Evolutionary conservation across 2,113 vertebrate genomes (phyloP).

Genomic region (Alces alces): DNA sequence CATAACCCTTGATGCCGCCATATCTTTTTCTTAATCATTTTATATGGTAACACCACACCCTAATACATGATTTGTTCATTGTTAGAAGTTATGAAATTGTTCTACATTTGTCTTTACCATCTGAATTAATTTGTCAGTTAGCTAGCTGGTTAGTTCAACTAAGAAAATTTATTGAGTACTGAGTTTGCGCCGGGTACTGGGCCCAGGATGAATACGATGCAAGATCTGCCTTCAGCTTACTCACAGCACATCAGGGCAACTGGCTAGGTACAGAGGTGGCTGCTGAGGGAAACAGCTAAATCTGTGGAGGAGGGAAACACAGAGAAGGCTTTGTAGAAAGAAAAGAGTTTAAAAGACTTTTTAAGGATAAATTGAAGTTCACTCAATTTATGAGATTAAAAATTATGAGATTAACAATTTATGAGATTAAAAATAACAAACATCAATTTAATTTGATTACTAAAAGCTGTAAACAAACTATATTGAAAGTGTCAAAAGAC

Average conservation of each 20-base stretch:
- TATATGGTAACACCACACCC: not conserved
- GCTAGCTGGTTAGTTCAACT: not conserved
- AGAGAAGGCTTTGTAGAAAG: not conserved
- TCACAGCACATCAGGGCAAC: not conserved
- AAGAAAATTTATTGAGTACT: not conserved
- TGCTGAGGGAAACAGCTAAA: not conserved
- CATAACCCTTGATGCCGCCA: not conserved
- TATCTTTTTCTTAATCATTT: not conserved
- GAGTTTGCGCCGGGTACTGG: not conserved
- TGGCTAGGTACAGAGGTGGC: not conserved
- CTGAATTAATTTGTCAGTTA: not conserved
- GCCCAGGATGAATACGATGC: not conserved
- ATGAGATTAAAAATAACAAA: not conserved
- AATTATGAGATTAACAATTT: not conserved
- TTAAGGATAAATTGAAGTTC: not conserved
- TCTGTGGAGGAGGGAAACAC: not conserved
- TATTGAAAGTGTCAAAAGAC: not conserved
- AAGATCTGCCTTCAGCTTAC: not conserved
- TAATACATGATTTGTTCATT: not conserved
- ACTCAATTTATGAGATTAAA: not conserved
- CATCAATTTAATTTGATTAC: not conserved
- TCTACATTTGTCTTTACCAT: not conserved
- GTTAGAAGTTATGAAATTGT: not conserved
- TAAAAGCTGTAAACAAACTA: not conserved
- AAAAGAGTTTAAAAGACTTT: not conserved